Base-by-base conservation (phyloP, 2,797 vertebrate species). In the Megalops cyprinoides region DNA sequence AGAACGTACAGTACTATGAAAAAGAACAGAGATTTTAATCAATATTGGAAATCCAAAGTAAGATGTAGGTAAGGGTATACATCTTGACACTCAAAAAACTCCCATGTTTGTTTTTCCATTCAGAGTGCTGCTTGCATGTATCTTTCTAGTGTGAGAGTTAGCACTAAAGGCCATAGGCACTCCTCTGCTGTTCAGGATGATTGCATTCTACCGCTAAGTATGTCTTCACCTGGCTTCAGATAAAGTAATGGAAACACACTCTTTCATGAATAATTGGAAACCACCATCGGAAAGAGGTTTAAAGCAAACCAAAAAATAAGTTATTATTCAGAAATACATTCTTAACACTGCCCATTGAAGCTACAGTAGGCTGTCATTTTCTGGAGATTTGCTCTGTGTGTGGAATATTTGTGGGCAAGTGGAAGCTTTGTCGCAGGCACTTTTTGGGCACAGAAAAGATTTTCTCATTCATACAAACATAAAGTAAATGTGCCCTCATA, bases 291-390 rank as follows among this genome's bases (percentile, higher is more conserved):
- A 71, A 71, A n/a, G 23, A 65, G 37, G 12, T 42, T 44, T 9
- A 23, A 71, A 89, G 81, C 23, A 20, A 23, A 46, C 23, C 37
- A 15, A 73, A 77, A 77, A 53, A 37, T 65, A 42, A 60, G 34
- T 39, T 60, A 74, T 53, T 87, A 83, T 82, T 87, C 83, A 82
- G 77, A 88, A 76, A 89, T 91, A 92, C 90, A 92, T 90, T 92
- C 89, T 60, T 74, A 79, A 86, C 74, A 76, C 83, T 82, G 75
- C 83, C 77, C 76, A 23, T 20, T 73, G 42, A 60, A 62, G 65
- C 44, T 55, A 74, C 60, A 58, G 28, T 9, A 39, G 60, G 48
- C 34, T 55, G 5, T 69, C 12, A 18, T 37, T 80, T 49, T 56
- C 14, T 37, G 46, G 28, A 65, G 1, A 12, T 55, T 9, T 53